Conservation (phyloP, 2,113 vertebrate genomes). For the Aegotheles bennettii region DNA sequence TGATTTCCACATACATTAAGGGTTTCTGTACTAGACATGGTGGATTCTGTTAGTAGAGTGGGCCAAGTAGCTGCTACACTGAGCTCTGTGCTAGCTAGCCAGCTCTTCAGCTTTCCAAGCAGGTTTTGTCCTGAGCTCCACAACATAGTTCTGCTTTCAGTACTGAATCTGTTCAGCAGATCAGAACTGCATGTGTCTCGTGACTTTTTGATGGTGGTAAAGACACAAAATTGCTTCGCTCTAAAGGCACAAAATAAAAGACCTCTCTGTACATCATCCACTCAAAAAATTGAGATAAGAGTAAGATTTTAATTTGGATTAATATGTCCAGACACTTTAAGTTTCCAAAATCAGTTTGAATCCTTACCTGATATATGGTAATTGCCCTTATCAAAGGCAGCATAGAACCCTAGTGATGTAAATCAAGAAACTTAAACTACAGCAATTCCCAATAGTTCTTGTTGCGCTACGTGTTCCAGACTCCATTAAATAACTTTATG, state of each 20-base stretch:
- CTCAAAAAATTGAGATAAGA: neutral
- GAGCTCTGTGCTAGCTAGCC: neutral
- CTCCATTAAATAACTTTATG: neutral
- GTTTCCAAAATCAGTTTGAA: neutral
- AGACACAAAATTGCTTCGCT: too few relatives aligned
- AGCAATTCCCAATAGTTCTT: neutral
- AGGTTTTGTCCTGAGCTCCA: neutral
- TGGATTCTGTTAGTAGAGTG: neutral
- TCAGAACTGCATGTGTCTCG: neutral
- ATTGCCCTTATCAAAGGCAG: neutral
- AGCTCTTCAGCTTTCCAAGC: neutral
- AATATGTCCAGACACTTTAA: neutral
- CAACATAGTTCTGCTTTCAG: neutral
- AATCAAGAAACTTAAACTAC: neutral
- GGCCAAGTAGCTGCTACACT: neutral
- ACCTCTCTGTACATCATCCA: neutral
- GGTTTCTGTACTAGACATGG: neutral
- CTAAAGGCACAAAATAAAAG: neutral
- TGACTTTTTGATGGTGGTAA: neutral
- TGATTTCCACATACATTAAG: neutral
- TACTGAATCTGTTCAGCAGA: neutral
- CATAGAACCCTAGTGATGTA: neutral
- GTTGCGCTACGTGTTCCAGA: neutral
- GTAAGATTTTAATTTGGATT: neutral
- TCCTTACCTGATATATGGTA: neutral